Evolutionary conservation across 2,797 vertebrate species (phyloP).

Genomic region (Merluccius polli): DNA sequence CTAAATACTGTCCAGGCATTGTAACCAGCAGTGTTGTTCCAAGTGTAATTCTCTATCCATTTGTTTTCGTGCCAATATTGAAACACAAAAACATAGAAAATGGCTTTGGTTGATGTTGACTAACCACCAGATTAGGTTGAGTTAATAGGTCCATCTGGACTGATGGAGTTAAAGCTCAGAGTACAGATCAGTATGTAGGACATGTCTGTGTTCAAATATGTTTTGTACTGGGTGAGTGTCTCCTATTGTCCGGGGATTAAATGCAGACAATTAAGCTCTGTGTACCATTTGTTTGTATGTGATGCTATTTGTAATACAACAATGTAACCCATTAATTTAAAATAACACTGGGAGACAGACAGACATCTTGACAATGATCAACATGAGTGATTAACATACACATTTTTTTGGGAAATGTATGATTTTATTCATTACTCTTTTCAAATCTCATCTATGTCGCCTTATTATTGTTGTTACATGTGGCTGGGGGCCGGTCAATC

Average conservation of each 20-base stretch:
- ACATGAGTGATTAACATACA: background rate
- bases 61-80: background rate
- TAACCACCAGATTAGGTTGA: background rate
- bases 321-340: background rate
- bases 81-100: background rate
- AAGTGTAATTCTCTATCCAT: background rate
- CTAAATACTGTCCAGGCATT: background rate
- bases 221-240: background rate
- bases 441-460: conserved; percentile 35
- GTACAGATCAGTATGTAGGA: conserved; percentile 1
- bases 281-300: background rate
- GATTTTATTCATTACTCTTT: conserved; percentile 70
- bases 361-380: background rate
- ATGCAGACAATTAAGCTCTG: background rate
- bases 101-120: background rate
- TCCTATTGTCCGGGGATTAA: background rate
- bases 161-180: background rate
- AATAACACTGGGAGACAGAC: background rate
- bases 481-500: conserved; percentile 58
- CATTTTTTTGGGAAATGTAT: conserved; percentile 55
- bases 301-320: background rate
- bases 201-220: background rate
- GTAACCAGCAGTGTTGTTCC: background rate
- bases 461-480: conserved; percentile 64
- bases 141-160: background rate